Evolutionary conservation across 23 tunicate genomes (phyloP).

Genomic region (Styela clava): DNA sequence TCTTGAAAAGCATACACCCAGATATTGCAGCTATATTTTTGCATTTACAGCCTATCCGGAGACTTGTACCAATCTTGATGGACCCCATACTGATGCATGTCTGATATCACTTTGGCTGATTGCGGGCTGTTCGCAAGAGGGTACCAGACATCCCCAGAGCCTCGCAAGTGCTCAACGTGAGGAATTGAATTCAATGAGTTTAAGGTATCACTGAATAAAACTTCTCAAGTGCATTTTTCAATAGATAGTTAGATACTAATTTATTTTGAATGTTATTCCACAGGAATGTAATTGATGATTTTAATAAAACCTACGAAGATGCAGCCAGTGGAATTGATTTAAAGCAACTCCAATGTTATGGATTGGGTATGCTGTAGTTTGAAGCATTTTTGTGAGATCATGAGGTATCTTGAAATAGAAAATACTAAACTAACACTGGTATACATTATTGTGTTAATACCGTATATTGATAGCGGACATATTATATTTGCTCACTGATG

Average conservation of each 20-base stretch:
- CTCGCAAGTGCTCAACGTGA: neutral
- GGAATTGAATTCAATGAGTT: neutral
- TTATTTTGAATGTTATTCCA: no score
- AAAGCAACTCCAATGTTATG: neutral
- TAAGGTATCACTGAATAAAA: no score
- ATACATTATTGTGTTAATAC: no score
- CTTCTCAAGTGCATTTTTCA: no score
- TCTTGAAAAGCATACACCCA: no score
- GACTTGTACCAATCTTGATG: neutral
- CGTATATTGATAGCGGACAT: no score
- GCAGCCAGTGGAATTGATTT: neutral
- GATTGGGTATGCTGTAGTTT: neutral
- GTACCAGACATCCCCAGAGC: neutral
- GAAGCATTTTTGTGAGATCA: no score
- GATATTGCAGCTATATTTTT: no score
- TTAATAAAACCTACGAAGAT: neutral
- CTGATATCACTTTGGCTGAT: conserved; percentile 1
- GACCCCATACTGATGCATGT: neutral
- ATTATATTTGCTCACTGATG: no score
- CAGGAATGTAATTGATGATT: neutral
- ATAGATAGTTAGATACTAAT: no score
- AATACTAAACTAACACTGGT: no score
- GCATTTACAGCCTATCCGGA: neutral
- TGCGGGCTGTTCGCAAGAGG: neutral
- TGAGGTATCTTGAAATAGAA: no score